Evolutionary conservation across 2,113 vertebrate species (phyloP).

Genomic region (Xiphorhynchus elegans): DNA sequence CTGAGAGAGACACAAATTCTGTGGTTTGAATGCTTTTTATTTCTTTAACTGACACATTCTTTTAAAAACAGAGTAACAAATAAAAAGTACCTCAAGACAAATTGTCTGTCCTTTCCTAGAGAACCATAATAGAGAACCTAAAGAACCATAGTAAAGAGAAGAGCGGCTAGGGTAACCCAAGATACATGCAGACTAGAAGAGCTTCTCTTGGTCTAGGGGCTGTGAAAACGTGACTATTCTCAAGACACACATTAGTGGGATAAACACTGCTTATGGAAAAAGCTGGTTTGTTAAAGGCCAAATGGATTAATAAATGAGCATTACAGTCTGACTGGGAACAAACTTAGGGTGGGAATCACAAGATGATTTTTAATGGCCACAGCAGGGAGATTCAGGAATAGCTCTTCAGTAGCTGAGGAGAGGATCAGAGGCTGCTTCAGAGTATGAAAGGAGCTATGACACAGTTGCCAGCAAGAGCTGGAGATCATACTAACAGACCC

Average conservation of each 20-base stretch:
- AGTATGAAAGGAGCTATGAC: not conserved
- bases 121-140: not conserved
- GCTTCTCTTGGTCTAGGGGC: not conserved
- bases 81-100: not conserved
- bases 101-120: not conserved
- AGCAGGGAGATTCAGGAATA: not conserved
- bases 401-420: not conserved
- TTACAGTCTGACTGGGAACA: not conserved
- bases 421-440: not conserved
- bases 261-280: not conserved
- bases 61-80: conserved; percentile 23
- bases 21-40: conserved; percentile 77
- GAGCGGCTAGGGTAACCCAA: not conserved
- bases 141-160: not conserved
- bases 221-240: not conserved
- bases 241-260: not conserved
- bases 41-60: conserved; percentile 70
- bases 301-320: not conserved
- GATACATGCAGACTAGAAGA: not conserved
- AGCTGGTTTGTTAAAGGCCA: not conserved
- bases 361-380: not conserved
- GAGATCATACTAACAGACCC: not conserved
- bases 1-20: conserved; percentile 75
- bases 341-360: not conserved
- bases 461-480: not conserved